Evolutionary conservation across 2,888 invertebrate species (phyloP), one percentile per base, ranked within the genome.

Genomic region (Drosophila anceps): DNA sequence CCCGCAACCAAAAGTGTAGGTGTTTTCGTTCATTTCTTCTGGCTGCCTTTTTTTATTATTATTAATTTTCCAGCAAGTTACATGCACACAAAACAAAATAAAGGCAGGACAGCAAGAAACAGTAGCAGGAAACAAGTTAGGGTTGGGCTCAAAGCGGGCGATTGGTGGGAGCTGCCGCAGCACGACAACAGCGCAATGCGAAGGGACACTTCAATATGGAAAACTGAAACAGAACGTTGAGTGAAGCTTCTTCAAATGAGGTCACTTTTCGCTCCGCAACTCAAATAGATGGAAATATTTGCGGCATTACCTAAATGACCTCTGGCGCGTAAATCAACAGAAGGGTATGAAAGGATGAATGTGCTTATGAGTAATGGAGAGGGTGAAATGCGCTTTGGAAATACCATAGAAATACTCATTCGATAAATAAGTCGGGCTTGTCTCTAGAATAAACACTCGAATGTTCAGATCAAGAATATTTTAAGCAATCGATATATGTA

Each of bases 21-120:
- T 87, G 85, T 84, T 79, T 81, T 73, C 65, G 60, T 84, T 75
- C 61, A 53, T 63, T 69, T 76, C 69, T 57, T 74, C 57, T 65
- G 35, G 64, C 59, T 69, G 67, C 79, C 54, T 54, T 67, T 70
- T 70, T 84, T 90, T 90, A 85, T 90, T 87, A 87, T 90, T 90
- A 85, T 90, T 87, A 86, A 90, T 86, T 90, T 86, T 90, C 86
- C 90, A 90, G 73, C 82, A 87, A 85, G 90, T 79, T 81, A 89
- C 91, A 87, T 82, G 87, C 79, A 79, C 81, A 90, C 73, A 81
- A 70, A 82, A 85, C 80, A 82, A 84, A 88, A 88, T 89, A 90
- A 85, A 85, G 84, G 89, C 86, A 85, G 84, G 74, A 77, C 72
- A 75, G 57, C 67, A 57, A 81, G 54, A 41, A 76, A 57, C 61